Percentiles rank a stretch among this genome's conserved stretches.
Evolutionary conservation across 2,113 vertebrate genomes (phyloP).

Genomic region (Uropsilus gracilis): DNA sequence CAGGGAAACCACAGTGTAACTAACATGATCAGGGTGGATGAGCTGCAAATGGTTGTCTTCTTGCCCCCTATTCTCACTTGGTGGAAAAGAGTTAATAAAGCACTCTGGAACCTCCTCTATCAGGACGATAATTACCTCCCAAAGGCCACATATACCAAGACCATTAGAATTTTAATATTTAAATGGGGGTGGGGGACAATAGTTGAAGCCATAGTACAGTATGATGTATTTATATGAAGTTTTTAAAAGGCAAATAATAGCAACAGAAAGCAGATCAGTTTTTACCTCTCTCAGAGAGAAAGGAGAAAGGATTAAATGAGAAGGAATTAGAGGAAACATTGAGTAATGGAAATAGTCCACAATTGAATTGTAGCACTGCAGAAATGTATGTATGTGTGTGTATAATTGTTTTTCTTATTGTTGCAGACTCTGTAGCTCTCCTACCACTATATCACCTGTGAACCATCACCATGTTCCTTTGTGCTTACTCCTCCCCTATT

Average conservation of each 20-base stretch:
- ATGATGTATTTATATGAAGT: background rate
- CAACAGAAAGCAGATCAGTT: too few species aligned
- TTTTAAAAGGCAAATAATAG: background rate
- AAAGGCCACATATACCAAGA: background rate
- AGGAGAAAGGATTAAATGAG: too few species aligned
- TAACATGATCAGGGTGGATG: background rate
- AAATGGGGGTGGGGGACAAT: background rate
- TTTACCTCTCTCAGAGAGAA: too few species aligned
- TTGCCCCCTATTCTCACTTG: fast-evolving
- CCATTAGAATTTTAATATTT: background rate
- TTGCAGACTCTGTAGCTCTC: too few species aligned
- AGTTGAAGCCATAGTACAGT: background rate
- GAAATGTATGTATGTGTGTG: too few species aligned
- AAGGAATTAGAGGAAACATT: too few species aligned
- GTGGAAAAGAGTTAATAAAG: background rate
- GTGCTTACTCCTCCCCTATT: too few species aligned
- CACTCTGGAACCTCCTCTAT: background rate
- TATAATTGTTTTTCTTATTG: too few species aligned
- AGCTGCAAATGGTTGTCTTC: background rate
- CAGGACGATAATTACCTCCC: background rate
- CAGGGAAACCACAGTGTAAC: background rate
- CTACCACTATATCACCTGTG: too few species aligned
- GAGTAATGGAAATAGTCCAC: too few species aligned
- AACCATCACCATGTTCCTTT: too few species aligned
- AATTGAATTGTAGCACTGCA: too few species aligned